Evolutionary conservation across 1,140 invertebrate species (phyloP).

Genomic region (Trichonephila clavata): DNA sequence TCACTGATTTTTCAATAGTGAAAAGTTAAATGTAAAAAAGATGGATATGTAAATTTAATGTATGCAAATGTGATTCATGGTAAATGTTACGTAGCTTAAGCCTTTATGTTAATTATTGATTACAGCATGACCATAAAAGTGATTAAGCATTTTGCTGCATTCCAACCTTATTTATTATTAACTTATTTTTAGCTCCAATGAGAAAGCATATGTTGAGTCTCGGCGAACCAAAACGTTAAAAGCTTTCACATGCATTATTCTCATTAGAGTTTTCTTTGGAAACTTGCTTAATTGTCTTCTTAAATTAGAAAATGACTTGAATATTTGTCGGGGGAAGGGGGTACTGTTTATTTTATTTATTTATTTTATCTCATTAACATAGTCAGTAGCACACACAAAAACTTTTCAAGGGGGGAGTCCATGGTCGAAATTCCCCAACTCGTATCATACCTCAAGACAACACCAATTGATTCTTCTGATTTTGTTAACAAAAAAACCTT

Average conservation of each 20-base stretch:
- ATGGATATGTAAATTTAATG: too few relatives aligned
- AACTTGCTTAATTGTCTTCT: background rate
- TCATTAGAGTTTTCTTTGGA: constrained; percentile 7
- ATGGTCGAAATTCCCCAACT: too few relatives aligned
- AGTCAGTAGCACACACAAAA: too few relatives aligned
- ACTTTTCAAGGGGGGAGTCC: too few relatives aligned
- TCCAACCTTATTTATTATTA: background rate
- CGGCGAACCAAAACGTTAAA: background rate
- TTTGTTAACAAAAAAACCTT: too few relatives aligned
- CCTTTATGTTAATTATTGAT: background rate
- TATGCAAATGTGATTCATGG: background rate
- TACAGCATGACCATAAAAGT: background rate
- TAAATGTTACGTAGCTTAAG: background rate
- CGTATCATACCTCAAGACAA: too few relatives aligned
- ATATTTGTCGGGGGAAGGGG: background rate
- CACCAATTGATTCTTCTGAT: too few relatives aligned
- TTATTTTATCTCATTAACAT: background rate
- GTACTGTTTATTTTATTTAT: background rate
- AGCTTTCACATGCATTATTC: background rate
- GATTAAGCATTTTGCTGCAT: background rate
- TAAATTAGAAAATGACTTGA: constrained; percentile 11
- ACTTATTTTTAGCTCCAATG: background rate
- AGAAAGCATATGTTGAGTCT: background rate
- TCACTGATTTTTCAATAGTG: background rate
- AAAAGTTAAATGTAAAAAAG: too few relatives aligned